Conservation (phyloP, 92 coral and sea anemone genomes). For the Paragorgia papillata region DNA sequence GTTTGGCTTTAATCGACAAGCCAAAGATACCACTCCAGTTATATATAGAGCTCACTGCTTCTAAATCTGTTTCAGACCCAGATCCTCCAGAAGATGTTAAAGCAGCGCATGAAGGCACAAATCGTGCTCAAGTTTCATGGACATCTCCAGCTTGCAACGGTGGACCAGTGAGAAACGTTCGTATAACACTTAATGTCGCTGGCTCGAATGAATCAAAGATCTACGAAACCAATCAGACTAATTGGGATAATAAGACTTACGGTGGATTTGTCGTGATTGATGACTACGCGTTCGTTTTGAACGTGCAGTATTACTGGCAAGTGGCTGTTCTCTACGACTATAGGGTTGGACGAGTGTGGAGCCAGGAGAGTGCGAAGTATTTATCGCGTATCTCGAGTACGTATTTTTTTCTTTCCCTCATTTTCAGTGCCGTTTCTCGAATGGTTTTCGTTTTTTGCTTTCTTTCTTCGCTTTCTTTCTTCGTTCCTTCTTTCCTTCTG, state of each 20-base stretch:
- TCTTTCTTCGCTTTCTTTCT: too few relatives aligned
- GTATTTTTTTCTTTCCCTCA: background rate
- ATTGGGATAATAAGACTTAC: background rate
- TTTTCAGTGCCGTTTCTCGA: too few relatives aligned
- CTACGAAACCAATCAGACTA: background rate
- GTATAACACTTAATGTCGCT: background rate
- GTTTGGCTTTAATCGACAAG: too few relatives aligned
- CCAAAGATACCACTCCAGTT: too few relatives aligned
- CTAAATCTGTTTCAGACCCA: too few relatives aligned
- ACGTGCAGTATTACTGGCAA: background rate
- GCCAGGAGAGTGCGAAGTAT: background rate
- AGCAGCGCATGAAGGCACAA: constrained; percentile 12
- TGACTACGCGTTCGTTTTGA: background rate
- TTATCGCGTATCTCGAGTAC: background rate
- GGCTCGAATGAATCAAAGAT: background rate
- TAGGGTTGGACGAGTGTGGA: background rate
- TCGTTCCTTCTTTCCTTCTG: too few relatives aligned
- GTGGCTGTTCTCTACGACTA: background rate
- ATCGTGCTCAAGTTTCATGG: constrained; percentile 15
- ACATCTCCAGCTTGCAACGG: constrained; percentile 33
- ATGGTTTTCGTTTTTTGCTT: too few relatives aligned
- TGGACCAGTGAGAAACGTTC: constrained; percentile 23
- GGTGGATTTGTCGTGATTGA: background rate
- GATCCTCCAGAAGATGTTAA: background rate
- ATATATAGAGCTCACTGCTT: too few relatives aligned